These are phyloP conservation scores for Caenorhabditis tropicalis DNA, from an alignment of 1,140 invertebrate species.

Conservation along the genomic window DNA sequence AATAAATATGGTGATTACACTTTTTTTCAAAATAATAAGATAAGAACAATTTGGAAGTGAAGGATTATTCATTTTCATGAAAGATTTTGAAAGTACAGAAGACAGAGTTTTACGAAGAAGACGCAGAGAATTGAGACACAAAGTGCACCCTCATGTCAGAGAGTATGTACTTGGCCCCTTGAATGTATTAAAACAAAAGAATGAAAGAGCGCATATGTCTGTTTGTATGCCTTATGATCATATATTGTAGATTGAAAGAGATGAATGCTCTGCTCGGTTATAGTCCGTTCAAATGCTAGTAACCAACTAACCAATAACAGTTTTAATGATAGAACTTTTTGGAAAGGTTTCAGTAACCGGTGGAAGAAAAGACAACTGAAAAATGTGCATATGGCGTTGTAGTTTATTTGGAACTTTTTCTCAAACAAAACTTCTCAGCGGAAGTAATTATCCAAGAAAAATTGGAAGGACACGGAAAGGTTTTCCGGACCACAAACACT, in stretches of 20 bases:
- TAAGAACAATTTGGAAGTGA: no score
- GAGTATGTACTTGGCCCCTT: neutral
- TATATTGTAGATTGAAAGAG: no score
- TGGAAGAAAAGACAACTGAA: no score
- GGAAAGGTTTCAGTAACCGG: no score
- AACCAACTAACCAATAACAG: no score
- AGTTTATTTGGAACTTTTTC: no score
- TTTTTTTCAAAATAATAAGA: no score
- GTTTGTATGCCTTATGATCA: neutral
- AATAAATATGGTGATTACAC: no score
- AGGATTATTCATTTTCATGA: neutral
- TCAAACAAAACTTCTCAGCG: neutral
- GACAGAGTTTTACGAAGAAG: neutral
- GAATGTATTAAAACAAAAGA: neutral
- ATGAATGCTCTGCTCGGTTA: no score
- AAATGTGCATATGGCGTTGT: no score
- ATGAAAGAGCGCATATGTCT: neutral
- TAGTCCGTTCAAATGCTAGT: no score
- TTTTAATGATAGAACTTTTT: no score
- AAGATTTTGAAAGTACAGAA: neutral
- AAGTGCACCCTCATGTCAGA: conserved; percentile 2
- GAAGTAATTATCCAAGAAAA: conserved; percentile 25
- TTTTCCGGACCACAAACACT: neutral
- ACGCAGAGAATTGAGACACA: neutral
- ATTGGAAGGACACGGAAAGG: neutral